These are phyloP conservation scores for Celastrina argiolus DNA, from an alignment of 2,888 invertebrate species.

Conservation along the genomic window DNA sequence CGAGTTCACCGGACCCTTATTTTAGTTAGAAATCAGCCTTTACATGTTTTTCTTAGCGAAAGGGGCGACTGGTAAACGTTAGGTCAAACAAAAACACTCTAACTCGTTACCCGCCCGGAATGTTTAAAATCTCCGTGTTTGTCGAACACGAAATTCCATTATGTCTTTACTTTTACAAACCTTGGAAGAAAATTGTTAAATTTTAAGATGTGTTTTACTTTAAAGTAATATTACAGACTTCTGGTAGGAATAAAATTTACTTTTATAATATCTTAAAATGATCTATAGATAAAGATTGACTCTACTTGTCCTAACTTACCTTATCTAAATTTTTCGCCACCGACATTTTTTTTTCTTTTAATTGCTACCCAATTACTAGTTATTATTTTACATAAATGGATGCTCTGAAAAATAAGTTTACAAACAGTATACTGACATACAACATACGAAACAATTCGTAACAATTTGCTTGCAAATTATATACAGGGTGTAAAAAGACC, in stretches of 20 bases:
- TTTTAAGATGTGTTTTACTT: not conserved
- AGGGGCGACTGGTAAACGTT: constrained; percentile 11
- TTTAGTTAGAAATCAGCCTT: constrained; percentile 11
- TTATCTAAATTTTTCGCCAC: no score
- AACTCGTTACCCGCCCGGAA: not conserved
- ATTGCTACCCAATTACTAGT: no score
- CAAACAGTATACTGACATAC: no score
- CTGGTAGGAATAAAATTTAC: not conserved
- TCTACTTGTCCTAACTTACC: no score
- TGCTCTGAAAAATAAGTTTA: no score
- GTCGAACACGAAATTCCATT: not conserved
- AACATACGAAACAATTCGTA: no score
- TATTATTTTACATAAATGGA: no score
- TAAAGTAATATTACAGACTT: not conserved
- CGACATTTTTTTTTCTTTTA: no score
- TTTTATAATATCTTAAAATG: not conserved
- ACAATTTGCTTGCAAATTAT: no score
- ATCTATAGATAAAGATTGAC: no score
- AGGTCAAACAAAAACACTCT: constrained; percentile 11
- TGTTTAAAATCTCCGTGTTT: constrained; percentile 11
- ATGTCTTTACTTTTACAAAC: constrained; percentile 3
- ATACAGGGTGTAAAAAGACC: no score
- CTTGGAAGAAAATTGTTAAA: not conserved
- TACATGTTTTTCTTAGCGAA: constrained; percentile 7
- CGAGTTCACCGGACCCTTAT: not conserved